A percentile compares a stretch with the other conserved stretches of the same genome.
Evolutionary conservation across 2,113 vertebrate genomes (phyloP).

Genomic region (Thermophis baileyi): DNA sequence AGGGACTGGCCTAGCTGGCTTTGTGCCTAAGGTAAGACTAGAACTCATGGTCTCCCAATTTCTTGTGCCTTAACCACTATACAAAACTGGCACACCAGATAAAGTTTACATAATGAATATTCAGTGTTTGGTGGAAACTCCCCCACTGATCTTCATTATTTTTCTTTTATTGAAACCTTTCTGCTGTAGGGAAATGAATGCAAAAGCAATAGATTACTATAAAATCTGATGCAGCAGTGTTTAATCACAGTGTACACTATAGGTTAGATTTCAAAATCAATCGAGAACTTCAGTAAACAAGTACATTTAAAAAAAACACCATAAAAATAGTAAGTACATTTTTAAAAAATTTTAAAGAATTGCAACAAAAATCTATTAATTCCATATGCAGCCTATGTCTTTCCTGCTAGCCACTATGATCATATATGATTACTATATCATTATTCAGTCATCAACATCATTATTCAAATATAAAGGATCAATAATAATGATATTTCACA

Average conservation of each 20-base stretch:
- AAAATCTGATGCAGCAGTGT: neutral
- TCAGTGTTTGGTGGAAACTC: neutral
- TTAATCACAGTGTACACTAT: neutral
- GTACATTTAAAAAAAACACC: neutral
- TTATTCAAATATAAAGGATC: neutral
- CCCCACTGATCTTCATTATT: neutral
- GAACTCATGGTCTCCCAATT: neutral
- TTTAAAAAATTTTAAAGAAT: neutral
- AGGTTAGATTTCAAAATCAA: neutral
- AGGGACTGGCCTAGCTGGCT: neutral
- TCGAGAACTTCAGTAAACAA: neutral
- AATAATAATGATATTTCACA: neutral
- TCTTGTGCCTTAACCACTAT: neutral
- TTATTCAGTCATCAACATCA: neutral
- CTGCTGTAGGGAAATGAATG: neutral
- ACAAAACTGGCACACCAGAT: neutral
- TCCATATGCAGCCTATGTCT: neutral
- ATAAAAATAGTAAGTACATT: neutral
- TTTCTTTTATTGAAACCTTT: neutral
- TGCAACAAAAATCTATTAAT: neutral
- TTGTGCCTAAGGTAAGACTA: neutral
- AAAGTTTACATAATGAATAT: neutral
- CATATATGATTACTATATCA: neutral
- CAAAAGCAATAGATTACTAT: neutral
- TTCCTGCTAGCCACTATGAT: neutral